Evolutionary conservation across 2,888 invertebrate species (phyloP).

Genomic region (Hydrotaea diabolus): DNA sequence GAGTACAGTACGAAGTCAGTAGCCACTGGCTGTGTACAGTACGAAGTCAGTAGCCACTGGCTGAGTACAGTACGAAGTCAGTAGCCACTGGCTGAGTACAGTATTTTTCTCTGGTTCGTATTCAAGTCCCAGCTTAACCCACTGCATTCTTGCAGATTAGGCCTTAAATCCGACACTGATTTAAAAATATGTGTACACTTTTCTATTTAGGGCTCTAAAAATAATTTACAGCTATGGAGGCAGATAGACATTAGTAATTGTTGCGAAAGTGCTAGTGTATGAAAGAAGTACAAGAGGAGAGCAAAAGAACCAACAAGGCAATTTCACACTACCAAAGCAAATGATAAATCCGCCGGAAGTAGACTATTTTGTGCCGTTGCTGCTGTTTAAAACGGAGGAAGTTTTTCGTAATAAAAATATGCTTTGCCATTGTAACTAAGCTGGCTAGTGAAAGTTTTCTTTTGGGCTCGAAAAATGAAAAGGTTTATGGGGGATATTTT

Average conservation of each 20-base stretch:
- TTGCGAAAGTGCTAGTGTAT: no score
- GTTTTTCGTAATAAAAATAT: not conserved
- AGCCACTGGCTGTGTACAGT: no score
- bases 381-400: not conserved
- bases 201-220: not conserved
- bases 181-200: not conserved
- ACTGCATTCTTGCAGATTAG: no score
- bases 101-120: no score
- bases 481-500: not conserved
- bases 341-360: conserved; percentile 12
- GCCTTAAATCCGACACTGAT: not conserved
- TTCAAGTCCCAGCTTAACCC: no score
- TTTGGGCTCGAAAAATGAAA: not conserved
- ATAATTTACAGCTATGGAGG: not conserved
- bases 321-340: not conserved
- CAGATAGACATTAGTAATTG: no score
- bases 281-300: no score
- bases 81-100: no score
- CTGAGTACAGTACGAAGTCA: no score
- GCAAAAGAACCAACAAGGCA: not conserved
- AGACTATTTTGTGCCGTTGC: conserved; percentile 1
- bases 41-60: no score
- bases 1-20: no score
- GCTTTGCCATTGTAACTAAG: not conserved
- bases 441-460: not conserved